Conservation (phyloP, 1,140 invertebrate species). For the Zaprionus vittiger region DNA sequence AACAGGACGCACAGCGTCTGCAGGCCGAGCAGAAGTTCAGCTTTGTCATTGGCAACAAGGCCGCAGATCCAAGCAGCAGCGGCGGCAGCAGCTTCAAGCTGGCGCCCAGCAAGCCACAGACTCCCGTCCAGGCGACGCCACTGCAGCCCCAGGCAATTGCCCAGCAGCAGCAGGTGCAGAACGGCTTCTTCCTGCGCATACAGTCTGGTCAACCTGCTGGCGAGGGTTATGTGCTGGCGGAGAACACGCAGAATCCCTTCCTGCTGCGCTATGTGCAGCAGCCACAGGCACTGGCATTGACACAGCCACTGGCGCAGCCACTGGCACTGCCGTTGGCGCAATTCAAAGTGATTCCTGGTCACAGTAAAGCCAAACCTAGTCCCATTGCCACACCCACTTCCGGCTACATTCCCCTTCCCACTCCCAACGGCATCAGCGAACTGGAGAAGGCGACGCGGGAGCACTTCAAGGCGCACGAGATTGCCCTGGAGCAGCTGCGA, state of each 20-base stretch:
- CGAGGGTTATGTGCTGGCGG: slow-evolving; percentile 15
- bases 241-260: slow-evolving; percentile 61
- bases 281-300: slow-evolving; percentile 7
- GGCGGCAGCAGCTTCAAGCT: slow-evolving; percentile 28
- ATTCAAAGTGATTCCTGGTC: not conserved
- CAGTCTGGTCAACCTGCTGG: slow-evolving; percentile 45
- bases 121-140: slow-evolving; percentile 9
- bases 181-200: slow-evolving; percentile 71
- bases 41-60: not conserved
- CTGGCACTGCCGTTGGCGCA: not conserved
- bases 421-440: slow-evolving; percentile 38
- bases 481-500: slow-evolving; percentile 75
- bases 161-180: slow-evolving; percentile 72
- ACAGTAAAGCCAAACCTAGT: not conserved
- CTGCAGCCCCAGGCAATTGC: slow-evolving; percentile 30
- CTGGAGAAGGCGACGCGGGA: slow-evolving; percentile 70
- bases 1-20: slow-evolving; percentile 31
- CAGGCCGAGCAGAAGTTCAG: slow-evolving; percentile 29
- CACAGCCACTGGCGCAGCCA: slow-evolving; percentile 5
- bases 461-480: slow-evolving; percentile 75
- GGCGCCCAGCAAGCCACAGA: slow-evolving; percentile 17
- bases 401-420: not conserved
- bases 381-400: not conserved
- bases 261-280: slow-evolving; percentile 56
- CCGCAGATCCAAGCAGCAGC: slow-evolving; percentile 7